Conservation (phyloP, 2,113 vertebrate genomes). For the Turnix velox region DNA sequence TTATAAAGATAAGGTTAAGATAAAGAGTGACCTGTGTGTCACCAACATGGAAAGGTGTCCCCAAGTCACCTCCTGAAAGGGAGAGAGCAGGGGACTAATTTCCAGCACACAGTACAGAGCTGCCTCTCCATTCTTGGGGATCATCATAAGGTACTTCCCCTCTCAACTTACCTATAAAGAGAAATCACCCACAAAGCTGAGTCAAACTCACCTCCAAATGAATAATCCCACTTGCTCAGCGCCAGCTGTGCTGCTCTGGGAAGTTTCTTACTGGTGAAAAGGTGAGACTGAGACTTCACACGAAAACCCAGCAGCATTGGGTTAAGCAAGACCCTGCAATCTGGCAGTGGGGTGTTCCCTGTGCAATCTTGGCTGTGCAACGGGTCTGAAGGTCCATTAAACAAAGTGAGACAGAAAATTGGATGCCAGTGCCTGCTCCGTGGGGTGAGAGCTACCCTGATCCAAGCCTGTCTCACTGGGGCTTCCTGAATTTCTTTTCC, state of each 20-base stretch:
- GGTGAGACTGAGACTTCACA: not conserved
- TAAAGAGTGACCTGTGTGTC: not conserved
- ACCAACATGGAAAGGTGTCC: not conserved
- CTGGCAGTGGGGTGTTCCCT: accelerated
- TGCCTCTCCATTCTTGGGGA: not conserved
- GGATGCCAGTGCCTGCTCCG: not conserved
- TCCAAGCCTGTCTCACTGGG: not conserved
- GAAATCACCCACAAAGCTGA: not conserved
- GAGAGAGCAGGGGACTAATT: not conserved
- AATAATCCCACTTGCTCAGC: not conserved
- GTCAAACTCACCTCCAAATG: not conserved
- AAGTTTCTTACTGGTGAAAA: not conserved
- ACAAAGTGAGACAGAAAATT: slow-evolving; percentile 43
- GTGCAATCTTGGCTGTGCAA: not conserved
- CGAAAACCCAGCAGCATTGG: not conserved
- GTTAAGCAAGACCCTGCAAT: slow-evolving; percentile 52
- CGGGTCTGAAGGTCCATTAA: not conserved
- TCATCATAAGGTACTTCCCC: not conserved
- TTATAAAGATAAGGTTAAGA: accelerated
- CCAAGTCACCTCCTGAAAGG: not conserved
- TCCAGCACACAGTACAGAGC: not conserved
- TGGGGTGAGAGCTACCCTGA: not conserved
- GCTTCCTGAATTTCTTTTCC: not conserved
- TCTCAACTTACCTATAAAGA: accelerated
- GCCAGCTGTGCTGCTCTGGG: accelerated